Base-by-base conservation (phyloP, 2,797 vertebrate species). In the Enteromius thamalakanensis region DNA sequence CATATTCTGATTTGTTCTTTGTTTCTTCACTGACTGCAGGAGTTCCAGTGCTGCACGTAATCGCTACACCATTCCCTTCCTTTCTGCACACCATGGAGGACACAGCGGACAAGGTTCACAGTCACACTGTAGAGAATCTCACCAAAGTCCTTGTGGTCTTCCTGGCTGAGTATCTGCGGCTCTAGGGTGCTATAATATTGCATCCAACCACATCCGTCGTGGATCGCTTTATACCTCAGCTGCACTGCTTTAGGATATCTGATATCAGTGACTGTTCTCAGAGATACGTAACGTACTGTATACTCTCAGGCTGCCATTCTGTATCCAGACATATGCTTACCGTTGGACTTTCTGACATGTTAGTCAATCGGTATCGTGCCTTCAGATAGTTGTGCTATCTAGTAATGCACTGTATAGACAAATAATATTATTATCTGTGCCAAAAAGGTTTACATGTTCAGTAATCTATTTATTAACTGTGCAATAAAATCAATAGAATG, bases 11-110 rank as follows among this genome's bases (percentile, higher is more conserved):
- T 62, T 32, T 7, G 5, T 62, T 29, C 14, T 64, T 64, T 64
- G 6, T 32, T 29, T 17, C 1, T 29, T 64, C 1, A 3, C 32
- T 80, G 8, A 71, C n/a, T 86, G 4, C 86, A 98, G 97, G 96
- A 1, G 97, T 98, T 26, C 96, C 96, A 0, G 95, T 96, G 64
- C 93, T 97, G 0, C 97, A 97, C 29, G 87, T 98, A 86, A 97
- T 98, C 32, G 85, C 96, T 60, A 97, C 95, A 0, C 97, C 97
- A 10, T 98, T 98, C 90, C 97, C 96, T 0, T 80, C 92, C 0
- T 95, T 97, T 87, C 96, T 96, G 95, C 97, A 98, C 87, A 97
- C 95, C 0, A 83, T 96, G 82, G 94, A 96, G 0, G 97, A 98
- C 92, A 95, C 92, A 0, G 96, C 95, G 83, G 94, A 95, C 81